These are phyloP conservation scores for Sycophila texana DNA, from an alignment of 2,888 invertebrate species.

Conservation along the genomic window DNA sequence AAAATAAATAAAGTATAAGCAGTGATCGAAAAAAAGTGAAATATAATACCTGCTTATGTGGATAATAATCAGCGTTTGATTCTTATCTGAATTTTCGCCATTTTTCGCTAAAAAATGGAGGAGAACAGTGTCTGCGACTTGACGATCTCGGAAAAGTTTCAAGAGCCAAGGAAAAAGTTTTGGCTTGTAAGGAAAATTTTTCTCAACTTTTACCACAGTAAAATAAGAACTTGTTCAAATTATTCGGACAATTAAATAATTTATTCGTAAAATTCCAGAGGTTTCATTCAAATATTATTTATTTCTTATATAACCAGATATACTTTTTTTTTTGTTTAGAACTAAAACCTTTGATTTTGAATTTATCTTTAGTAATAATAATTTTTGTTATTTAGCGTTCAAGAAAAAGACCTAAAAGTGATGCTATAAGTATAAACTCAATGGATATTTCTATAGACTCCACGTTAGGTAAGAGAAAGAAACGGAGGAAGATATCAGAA, in stretches of 20 bases:
- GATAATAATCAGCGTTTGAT: slow-evolving; percentile 13
- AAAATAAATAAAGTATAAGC: no score
- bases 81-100: slow-evolving; percentile 16
- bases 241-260: not conserved
- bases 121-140: slow-evolving; percentile 62
- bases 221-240: not conserved
- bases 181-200: slow-evolving; percentile 67
- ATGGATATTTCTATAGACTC: slow-evolving; percentile 72
- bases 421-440: slow-evolving; percentile 70
- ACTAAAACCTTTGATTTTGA: not conserved
- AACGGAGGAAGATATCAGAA: slow-evolving; percentile 70
- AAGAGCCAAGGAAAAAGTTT: slow-evolving; percentile 70
- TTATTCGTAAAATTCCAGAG: not conserved
- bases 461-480: slow-evolving; percentile 64
- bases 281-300: slow-evolving; percentile 4
- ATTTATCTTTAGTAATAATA: slow-evolving; percentile 1
- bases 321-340: not conserved
- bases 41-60: slow-evolving; percentile 24
- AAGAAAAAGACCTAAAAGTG: slow-evolving; percentile 71
- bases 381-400: slow-evolving; percentile 64
- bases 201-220: slow-evolving; percentile 4
- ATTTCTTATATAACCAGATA: slow-evolving; percentile 30
- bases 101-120: slow-evolving; percentile 60
- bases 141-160: slow-evolving; percentile 67
- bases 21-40: not conserved